phyloP scores from a whole-genome alignment of 2,797 vertebrate species.

The Loris lydekkerianus region DNA sequence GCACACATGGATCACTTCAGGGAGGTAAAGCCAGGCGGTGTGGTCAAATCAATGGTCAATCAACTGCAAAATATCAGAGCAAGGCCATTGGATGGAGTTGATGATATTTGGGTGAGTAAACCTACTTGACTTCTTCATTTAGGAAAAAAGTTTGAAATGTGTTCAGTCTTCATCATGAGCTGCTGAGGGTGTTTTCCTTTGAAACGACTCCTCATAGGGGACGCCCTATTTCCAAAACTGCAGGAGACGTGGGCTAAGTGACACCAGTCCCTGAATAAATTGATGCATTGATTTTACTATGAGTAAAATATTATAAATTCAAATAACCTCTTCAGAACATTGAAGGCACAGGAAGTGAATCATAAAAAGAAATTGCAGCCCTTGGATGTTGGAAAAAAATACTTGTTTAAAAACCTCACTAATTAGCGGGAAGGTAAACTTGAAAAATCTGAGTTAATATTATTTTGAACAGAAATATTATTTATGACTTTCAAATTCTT shows the following conservation, averaged over 20 bases:
- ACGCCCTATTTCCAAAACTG: conserved; percentile 60
- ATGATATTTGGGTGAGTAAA: conserved; percentile 40
- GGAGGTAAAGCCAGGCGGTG: neutral
- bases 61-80: conserved; percentile 27
- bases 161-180: conserved; percentile 57
- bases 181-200: conserved; percentile 19
- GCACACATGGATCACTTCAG: conserved; percentile 55
- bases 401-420: neutral
- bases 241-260: conserved; percentile 40
- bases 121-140: conserved; percentile 56
- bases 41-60: neutral
- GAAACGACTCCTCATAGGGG: neutral
- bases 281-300: conserved; percentile 66
- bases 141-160: conserved; percentile 47
- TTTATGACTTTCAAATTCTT: conserved; percentile 69
- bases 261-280: conserved; percentile 58
- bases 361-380: conserved; percentile 31
- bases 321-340: conserved; percentile 61
- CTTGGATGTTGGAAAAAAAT: conserved; percentile 31
- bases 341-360: conserved; percentile 71
- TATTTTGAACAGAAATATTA: conserved; percentile 69
- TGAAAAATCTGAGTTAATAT: conserved; percentile 65
- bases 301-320: conserved; percentile 79
- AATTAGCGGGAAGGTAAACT: conserved; percentile 74
- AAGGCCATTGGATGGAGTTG: conserved; percentile 6